phyloP scores from a whole-genome alignment of 2,797 vertebrate species.

The Danio aesculapii region DNA sequence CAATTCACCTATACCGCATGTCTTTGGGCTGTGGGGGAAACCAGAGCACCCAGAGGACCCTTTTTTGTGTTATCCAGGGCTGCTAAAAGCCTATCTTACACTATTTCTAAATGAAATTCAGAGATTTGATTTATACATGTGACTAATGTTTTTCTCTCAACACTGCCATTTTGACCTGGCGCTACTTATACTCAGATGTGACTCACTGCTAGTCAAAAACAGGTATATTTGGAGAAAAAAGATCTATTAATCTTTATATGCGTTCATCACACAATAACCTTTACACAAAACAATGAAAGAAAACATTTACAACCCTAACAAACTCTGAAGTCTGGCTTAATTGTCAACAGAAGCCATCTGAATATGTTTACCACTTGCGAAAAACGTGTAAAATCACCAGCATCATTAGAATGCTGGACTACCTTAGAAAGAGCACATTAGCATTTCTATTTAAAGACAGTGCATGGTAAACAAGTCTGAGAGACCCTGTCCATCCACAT shows the following conservation, averaged over 20 bases:
- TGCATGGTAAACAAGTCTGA: not conserved
- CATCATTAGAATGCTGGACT: not conserved
- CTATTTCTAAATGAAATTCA: too few species aligned
- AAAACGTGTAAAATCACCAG: not conserved
- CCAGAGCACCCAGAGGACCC: too few species aligned
- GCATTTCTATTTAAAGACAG: not conserved
- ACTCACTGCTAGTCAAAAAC: not conserved
- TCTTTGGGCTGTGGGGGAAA: too few species aligned
- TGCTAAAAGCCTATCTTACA: too few species aligned
- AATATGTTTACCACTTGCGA: slow-evolving; percentile 9
- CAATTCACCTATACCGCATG: too few species aligned
- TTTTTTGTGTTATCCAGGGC: too few species aligned
- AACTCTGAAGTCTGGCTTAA: slow-evolving; percentile 6
- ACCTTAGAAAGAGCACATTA: slow-evolving; percentile 25
- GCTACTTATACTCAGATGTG: too few species aligned
- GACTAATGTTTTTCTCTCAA: too few species aligned
- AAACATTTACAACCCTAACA: not conserved
- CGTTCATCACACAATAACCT: slow-evolving; percentile 1
- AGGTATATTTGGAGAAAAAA: not conserved
- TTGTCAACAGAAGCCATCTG: not conserved
- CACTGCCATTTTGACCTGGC: too few species aligned
- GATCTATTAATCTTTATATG: not conserved
- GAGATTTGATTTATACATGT: too few species aligned
- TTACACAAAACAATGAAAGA: slow-evolving; percentile 19
- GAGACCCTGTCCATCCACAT: slow-evolving; percentile 62